These are phyloP conservation scores for Sebastes nivosus DNA, from an alignment of 2,797 vertebrate genomes.

Conservation along the genomic window DNA sequence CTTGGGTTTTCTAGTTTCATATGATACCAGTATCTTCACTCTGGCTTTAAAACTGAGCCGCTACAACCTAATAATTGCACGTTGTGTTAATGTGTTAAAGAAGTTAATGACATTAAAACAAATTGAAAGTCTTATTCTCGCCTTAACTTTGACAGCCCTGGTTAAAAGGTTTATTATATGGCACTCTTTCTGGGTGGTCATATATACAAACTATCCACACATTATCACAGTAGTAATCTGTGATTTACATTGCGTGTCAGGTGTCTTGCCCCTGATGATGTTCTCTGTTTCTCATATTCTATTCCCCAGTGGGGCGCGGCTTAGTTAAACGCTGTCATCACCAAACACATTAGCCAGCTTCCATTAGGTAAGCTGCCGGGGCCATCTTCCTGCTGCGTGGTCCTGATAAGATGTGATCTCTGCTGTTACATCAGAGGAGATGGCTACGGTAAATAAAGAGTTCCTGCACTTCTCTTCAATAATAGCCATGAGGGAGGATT, in stretches of 20 bases:
- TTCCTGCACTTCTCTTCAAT: conserved; percentile 62
- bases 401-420: conserved; percentile 73
- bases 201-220: neutral
- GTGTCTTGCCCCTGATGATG: conserved; percentile 14
- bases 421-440: conserved; percentile 58
- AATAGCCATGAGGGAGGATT: conserved; percentile 56
- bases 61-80: too few species aligned
- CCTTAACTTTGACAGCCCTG: too few species aligned
- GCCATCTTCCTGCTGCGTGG: conserved; percentile 68
- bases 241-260: conserved; percentile 24
- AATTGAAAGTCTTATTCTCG: too few species aligned
- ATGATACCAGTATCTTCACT: too few species aligned
- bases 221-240: neutral
- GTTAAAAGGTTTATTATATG: too few species aligned
- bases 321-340: conserved; percentile 55
- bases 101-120: too few species aligned
- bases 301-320: conserved; percentile 36
- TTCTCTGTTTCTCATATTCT: conserved; percentile 16
- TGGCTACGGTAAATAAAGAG: conserved; percentile 66
- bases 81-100: too few species aligned
- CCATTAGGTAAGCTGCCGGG: conserved; percentile 65
- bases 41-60: too few species aligned
- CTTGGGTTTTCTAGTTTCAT: too few species aligned
- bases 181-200: neutral
- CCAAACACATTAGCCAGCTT: conserved; percentile 59